Evolutionary conservation across 2,113 vertebrate species (phyloP), one percentile per base, ranked within the genome.

Genomic region (Ahaetulla prasina): DNA sequence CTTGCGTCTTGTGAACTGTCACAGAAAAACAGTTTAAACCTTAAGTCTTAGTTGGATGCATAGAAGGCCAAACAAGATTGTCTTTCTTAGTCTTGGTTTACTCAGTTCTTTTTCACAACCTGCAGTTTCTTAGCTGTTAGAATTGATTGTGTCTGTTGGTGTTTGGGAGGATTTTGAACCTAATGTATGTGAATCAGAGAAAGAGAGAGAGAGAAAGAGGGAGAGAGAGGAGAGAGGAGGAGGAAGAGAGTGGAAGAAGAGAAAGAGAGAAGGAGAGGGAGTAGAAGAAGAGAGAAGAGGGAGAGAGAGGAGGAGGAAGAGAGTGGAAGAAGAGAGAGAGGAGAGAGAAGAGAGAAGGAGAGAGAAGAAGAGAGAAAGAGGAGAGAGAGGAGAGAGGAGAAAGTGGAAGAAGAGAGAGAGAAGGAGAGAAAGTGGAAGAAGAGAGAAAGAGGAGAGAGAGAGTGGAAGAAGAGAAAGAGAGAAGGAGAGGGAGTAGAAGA

Each of bases 381-480:
- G 20, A 22, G 53, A 7, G 54, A 23, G 57, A 10, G 30, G 60
- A 3, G 23, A 9, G 3, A 1, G n/a, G n/a, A n/a, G n/a, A n/a
- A n/a, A n/a, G n/a, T n/a, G n/a, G n/a, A 4, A 57, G 7, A 22
- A 27, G 2, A 11, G 25, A 60, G 9, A 3, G 57, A 11, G 55
- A n/a, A n/a, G 23, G 25, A 10, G 55, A 27, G 8, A 22, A 20
- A 23, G 52, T 49, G 49, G 49, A 53, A 16, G 16, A 54, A 6
- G 53, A 54, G 53, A 54, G 53, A 54, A 18, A n/a, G n/a, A n/a
- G n/a, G n/a, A n/a, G 53, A 54, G 55, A 25, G 22, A 55, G 52
- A 3, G n/a, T n/a, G n/a, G 52, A 0, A 3, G 14, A 16, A 3
- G 18, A 5, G 14, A 18, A 3, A 2, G 14, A 53, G 14, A 4